Percentiles rank a stretch among this genome's conserved stretches.
phyloP scores from a whole-genome alignment of 2,797 vertebrate species.

The Enteromius fasciolatus region DNA sequence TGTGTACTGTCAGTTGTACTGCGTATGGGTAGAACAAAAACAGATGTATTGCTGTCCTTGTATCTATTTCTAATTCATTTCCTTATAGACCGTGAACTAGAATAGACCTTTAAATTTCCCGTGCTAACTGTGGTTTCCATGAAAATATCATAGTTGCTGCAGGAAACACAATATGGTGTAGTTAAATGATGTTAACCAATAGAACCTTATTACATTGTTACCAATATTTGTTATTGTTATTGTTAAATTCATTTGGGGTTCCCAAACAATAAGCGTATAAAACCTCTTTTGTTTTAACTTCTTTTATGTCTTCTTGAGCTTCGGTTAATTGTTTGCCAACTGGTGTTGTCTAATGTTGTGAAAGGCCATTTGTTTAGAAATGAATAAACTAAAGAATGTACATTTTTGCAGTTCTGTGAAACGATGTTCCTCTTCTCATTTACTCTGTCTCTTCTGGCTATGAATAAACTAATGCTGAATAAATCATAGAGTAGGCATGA shows the following conservation, averaged over 20 bases:
- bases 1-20: background rate
- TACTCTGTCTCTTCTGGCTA: slow-evolving; percentile 1
- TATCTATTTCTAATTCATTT: background rate
- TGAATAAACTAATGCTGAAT: slow-evolving; percentile 36
- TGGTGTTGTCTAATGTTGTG: background rate
- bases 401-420: background rate
- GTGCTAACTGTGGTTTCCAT: background rate
- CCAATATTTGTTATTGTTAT: background rate
- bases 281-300: background rate
- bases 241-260: background rate
- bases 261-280: background rate
- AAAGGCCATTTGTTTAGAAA: slow-evolving; percentile 14
- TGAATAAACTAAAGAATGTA: background rate
- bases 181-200: background rate
- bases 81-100: background rate
- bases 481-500: slow-evolving; percentile 25
- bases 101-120: background rate
- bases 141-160: background rate
- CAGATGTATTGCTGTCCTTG: background rate
- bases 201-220: background rate
- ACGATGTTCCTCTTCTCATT: background rate
- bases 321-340: background rate
- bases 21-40: background rate
- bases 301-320: background rate
- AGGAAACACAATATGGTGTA: background rate